Base-by-base conservation (phyloP, 2,888 invertebrate species). In the Chymomyza caudatula region DNA sequence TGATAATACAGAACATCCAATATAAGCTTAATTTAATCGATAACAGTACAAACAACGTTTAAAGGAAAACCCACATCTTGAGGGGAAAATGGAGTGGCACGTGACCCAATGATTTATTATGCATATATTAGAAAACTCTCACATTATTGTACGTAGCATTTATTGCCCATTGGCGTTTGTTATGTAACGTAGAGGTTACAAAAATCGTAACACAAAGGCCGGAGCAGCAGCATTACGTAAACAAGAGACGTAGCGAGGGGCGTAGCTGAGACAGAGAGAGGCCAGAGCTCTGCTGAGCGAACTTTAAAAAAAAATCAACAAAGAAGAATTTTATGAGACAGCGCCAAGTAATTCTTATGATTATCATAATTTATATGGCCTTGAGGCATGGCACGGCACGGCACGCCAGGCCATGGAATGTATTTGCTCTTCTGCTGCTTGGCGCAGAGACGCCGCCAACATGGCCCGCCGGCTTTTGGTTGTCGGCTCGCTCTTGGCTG, bases 331-430 rank as follows among this genome's bases (percentile, higher is more conserved):
- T 76, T 65, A 65, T 73, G 70, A 71, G 78, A 71, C 71, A 71
- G 66, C 67, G 60, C 54, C 69, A 71, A 82, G 86, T 86, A 82
- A 82, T 86, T 86, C 83, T 79, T 82, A 82, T 82, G 83, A 86
- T 86, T 82, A 82, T 82, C 80, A 82, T 82, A 82, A 82, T 82
- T 82, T 86, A 82, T 85, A 82, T 85, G 85, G 85, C 82, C 82
- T 82, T 82, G 79, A 65, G 73, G 71, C 68, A 55, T 57, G 69
- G 67, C 73, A 77, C 15, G 53, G 15, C 53, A 53, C 53, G 53
- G 3, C 53, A 53, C 17, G 44, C 44, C 44, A 47, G 15, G 19
- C 20, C 17, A 20, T 51, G 23, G 53, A 53, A 25, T 53, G 22
- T 53, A 17, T 53, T 53, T 53, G 25, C 53, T 53, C 53, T 53